Evolutionary conservation across 1,140 invertebrate species (phyloP).

Genomic region (Caerostris darwini): DNA sequence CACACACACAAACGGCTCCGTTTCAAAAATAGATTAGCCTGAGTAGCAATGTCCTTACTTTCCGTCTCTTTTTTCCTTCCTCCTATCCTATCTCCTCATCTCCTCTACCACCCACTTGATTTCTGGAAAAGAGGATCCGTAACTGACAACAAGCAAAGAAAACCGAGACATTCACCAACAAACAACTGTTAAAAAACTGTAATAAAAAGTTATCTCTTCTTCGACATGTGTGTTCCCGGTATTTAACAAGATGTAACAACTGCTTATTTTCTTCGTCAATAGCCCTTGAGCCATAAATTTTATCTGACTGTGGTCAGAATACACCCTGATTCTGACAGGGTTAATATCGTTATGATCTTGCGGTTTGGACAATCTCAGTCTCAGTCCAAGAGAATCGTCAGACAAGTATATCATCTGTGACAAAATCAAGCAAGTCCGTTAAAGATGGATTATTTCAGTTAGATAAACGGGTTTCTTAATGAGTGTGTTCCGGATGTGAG

Average conservation of each 20-base stretch:
- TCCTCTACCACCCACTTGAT: not conserved
- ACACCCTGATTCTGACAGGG: not conserved
- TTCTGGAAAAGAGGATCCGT: conserved; percentile 1
- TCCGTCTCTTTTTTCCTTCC: not conserved
- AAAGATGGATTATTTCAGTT: not conserved
- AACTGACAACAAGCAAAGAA: not conserved
- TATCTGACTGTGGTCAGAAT: not conserved
- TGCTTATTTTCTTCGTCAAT: not conserved
- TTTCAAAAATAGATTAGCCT: not conserved
- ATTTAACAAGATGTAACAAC: conserved; percentile 13
- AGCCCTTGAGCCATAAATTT: not conserved
- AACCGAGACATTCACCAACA: not conserved
- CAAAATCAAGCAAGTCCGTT: not conserved
- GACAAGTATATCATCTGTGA: not conserved
- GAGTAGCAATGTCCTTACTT: not conserved
- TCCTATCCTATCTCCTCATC: not conserved
- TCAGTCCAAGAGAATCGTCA: not conserved
- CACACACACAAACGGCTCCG: not conserved
- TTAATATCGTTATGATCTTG: not conserved
- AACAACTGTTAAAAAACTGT: not conserved
- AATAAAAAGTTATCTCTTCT: not conserved
- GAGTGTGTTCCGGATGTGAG: not conserved
- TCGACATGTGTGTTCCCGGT: conserved; percentile 3
- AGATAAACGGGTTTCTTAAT: conserved; percentile 12
- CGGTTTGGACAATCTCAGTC: conserved; percentile 10